phyloP scores from a whole-genome alignment of 92 coral and sea anemone species.

The Metridium senile region DNA sequence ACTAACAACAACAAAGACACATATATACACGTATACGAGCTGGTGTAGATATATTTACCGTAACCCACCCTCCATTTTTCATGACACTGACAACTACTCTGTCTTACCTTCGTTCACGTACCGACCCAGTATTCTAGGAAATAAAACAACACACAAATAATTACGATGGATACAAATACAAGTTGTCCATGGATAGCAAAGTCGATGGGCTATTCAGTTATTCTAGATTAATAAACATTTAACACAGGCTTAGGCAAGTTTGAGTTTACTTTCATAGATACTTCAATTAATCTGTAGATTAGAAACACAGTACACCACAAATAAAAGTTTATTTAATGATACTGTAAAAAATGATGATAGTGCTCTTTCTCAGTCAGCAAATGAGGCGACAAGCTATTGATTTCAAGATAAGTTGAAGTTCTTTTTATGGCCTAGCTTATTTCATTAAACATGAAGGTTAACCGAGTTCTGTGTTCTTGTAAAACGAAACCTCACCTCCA shows the following conservation, averaged over 20 bases:
- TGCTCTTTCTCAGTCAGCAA: conserved; percentile 18
- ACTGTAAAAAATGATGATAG: background rate
- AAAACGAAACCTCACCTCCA: conserved; percentile 87
- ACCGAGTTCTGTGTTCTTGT: conserved; percentile 55
- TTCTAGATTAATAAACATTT: conserved; percentile 27
- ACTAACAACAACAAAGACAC: conserved; percentile 1
- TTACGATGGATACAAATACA: conserved; percentile 10
- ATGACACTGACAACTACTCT: conserved; percentile 16
- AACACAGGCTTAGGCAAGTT: conserved; percentile 32
- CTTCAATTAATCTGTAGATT: conserved; percentile 42
- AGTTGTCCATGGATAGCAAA: background rate
- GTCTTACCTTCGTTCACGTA: conserved; percentile 75
- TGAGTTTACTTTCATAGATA: conserved; percentile 28
- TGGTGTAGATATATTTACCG: conserved; percentile 14
- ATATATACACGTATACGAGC: background rate
- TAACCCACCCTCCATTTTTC: conserved; percentile 25
- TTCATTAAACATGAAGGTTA: conserved; percentile 44
- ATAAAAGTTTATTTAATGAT: conserved; percentile 18
- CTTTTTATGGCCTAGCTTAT: conserved; percentile 21
- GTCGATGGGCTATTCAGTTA: background rate
- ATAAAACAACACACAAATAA: conserved; percentile 20
- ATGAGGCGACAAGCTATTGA: conserved; percentile 5
- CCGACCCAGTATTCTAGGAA: conserved; percentile 63
- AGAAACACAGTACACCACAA: conserved; percentile 42
- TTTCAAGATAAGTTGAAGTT: conserved; percentile 21